These are phyloP conservation scores for Cyprinodon tularosa DNA, from an alignment of 2,113 vertebrate species.

Conservation along the genomic window DNA sequence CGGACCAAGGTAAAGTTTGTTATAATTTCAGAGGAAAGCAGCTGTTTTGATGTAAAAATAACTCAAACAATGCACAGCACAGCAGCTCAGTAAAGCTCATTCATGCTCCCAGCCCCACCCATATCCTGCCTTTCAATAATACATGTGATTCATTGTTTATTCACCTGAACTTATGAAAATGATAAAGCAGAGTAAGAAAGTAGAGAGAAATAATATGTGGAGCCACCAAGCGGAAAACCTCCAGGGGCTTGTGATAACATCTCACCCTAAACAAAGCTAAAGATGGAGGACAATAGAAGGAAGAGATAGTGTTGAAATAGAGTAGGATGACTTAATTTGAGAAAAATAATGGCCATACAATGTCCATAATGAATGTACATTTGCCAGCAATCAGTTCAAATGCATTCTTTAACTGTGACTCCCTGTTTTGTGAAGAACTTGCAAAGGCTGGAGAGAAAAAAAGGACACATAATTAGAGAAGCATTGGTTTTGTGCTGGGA, in stretches of 20 bases:
- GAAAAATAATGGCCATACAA: constrained; percentile 29
- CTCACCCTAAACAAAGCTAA: constrained; percentile 47
- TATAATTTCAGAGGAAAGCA: constrained; percentile 5
- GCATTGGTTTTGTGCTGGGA: constrained; percentile 7
- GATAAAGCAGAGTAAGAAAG: constrained; percentile 31
- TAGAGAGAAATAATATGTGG: constrained; percentile 49
- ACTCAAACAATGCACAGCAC: background rate
- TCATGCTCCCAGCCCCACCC: constrained; percentile 13
- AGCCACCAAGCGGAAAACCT: constrained; percentile 39
- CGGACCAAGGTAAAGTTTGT: background rate
- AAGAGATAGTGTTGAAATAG: constrained; percentile 16
- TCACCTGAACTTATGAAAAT: constrained; percentile 39
- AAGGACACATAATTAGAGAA: background rate
- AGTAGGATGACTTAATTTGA: constrained; percentile 3
- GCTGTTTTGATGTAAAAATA: constrained; percentile 19
- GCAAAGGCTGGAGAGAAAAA: constrained; percentile 9
- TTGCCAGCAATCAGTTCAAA: constrained; percentile 13
- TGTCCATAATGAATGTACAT: constrained; percentile 8
- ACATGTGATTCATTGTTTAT: constrained; percentile 45
- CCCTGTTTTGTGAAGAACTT: constrained; percentile 14
- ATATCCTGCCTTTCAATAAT: constrained; percentile 33
- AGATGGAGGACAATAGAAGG: constrained; percentile 37
- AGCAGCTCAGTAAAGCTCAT: background rate
- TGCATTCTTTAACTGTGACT: constrained; percentile 1
- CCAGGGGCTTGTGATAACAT: constrained; percentile 39